phyloP scores from a whole-genome alignment of 2,113 vertebrate species.

The Lamprotornis superbus region DNA sequence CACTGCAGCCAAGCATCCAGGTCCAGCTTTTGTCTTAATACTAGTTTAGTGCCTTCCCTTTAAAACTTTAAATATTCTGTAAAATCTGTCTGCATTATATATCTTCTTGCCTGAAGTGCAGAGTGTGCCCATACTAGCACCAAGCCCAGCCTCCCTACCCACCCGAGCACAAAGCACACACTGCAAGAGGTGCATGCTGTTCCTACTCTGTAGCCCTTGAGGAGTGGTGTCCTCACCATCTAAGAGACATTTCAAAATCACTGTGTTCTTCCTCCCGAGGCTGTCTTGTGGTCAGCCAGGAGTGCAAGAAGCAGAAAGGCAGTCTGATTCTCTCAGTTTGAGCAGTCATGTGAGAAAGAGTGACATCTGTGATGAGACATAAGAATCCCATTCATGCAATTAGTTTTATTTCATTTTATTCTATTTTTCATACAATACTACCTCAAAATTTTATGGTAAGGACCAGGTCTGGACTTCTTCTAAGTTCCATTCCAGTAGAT shows the following conservation, averaged over 20 bases:
- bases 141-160: neutral
- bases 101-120: neutral
- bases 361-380: neutral
- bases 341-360: neutral
- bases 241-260: neutral
- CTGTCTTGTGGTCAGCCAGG: neutral
- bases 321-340: neutral
- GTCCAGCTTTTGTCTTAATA: neutral
- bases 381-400: neutral
- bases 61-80: neutral
- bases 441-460: neutral
- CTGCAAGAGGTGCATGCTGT: fast-evolving
- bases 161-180: fast-evolving
- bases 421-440: neutral
- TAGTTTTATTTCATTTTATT: neutral
- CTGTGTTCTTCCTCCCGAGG: neutral
- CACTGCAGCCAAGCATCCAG: neutral
- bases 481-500: neutral
- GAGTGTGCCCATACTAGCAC: neutral
- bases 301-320: neutral
- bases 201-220: neutral
- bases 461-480: fast-evolving
- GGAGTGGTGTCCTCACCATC: neutral
- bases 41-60: neutral
- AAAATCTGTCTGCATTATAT: neutral